Evolutionary conservation across 2,113 vertebrate genomes (phyloP).

Genomic region (Chaetura pelagica): DNA sequence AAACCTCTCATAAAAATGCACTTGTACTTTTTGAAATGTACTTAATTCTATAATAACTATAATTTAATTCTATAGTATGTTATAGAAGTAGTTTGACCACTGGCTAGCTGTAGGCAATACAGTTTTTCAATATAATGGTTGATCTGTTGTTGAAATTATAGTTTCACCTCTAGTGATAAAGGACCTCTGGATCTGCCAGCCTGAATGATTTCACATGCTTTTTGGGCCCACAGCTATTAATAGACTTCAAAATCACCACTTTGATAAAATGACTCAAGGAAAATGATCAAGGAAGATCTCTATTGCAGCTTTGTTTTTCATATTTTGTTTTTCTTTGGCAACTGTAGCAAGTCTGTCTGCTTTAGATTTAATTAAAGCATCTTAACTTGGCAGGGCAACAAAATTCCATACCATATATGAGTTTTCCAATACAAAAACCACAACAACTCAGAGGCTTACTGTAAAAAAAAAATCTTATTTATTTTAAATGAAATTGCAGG

Average conservation of each 20-base stretch:
- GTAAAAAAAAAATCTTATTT: not conserved
- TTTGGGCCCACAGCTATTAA: not conserved
- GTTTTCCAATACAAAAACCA: not conserved
- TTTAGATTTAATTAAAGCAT: slow-evolving; percentile 49
- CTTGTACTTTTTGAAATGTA: not conserved
- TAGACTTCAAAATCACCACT: not conserved
- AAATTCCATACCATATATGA: not conserved
- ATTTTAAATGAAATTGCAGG: not conserved
- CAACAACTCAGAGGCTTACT: not conserved
- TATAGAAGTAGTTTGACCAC: not conserved
- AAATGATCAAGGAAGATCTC: not conserved
- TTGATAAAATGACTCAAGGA: slow-evolving; percentile 22
- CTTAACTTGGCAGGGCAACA: not conserved
- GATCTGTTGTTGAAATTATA: not conserved
- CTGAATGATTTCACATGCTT: not conserved
- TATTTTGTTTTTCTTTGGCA: slow-evolving; percentile 14
- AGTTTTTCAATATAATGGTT: not conserved
- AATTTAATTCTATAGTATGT: not conserved
- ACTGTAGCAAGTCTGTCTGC: not conserved
- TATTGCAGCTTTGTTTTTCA: slow-evolving; percentile 32
- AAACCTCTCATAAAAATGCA: not conserved
- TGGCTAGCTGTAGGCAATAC: not conserved
- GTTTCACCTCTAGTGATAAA: not conserved
- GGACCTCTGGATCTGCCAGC: not conserved
- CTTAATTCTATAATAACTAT: not conserved